Base-by-base conservation (phyloP, 2,113 vertebrate genomes). In the Tor tambroides region DNA sequence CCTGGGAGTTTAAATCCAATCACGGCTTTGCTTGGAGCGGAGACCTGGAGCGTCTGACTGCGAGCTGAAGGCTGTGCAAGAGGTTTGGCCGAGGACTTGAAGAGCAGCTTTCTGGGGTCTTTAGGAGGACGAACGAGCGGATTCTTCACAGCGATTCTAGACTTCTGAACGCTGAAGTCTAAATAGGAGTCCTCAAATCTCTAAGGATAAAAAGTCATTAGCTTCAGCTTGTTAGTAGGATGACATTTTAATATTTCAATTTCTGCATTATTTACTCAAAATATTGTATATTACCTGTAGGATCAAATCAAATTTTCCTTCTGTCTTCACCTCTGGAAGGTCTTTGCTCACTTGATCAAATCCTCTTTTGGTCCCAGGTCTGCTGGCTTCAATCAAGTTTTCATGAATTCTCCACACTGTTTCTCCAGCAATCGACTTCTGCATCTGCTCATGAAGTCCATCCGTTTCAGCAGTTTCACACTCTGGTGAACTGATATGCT, bases 1-100 rank as follows among this genome's bases (percentile, higher is more conserved):
- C 95, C 95, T 54, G 95, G 94, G 4, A 96, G 90, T 93, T 93
- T 95, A 75, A 96, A 86, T 85, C 94, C 93, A 43, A 93, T 87
- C 30, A 79, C 41, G 7, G 90, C 91, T 80, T 92, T 35, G 3
- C 88, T 92, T 79, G 89, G 90, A n/a, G 91, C 23, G 32, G 93
- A 91, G n/a, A 90, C 51, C 6, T 43, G 2, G 86, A 86, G 12
- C 49, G n/a, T n/a, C 5, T 32, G 89, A 32, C 19, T 28, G 35
- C 74, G n/a, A 15, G 8, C 10, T 81, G 51, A 8, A 76, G 74
- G 65, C 21, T 76, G 51, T 54, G 2, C 11, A 5, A 12, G 88
- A 7, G 94, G 93, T 3, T 92, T 91, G 65, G 90, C 2, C 1
- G 95, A 95, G 30, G 93, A 90, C 89, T 84, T 95, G 6, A 92